Evolutionary conservation across 2,888 invertebrate species (phyloP).

Genomic region (Psococerastis gibbosa): DNA sequence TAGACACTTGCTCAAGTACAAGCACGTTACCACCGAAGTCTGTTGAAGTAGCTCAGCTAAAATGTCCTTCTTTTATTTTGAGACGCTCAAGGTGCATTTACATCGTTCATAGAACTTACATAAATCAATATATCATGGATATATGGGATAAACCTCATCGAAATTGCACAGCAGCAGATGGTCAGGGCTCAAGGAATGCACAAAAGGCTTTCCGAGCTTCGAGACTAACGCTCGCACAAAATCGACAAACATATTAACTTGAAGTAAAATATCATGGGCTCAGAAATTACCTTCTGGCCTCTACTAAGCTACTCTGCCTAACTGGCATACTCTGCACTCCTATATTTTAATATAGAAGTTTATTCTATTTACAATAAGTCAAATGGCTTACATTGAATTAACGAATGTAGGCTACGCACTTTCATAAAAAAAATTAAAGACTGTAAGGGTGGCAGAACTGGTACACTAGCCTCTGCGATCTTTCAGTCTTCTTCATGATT

Average conservation of each 20-base stretch:
- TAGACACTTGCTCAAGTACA: no score
- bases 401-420: slow-evolving; percentile 20
- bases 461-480: slow-evolving; percentile 94
- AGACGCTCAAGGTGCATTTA: no score
- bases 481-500: slow-evolving; percentile 97
- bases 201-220: slow-evolving; percentile 17
- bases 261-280: slow-evolving; percentile 12
- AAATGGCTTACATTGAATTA: slow-evolving; percentile 13
- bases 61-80: no score
- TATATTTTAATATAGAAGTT: background rate
- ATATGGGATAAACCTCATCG: slow-evolving; percentile 82
- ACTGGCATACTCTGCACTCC: slow-evolving; percentile 11
- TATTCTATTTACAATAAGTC: slow-evolving; percentile 13
- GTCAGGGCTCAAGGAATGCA: slow-evolving; percentile 12
- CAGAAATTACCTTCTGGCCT: slow-evolving; percentile 1
- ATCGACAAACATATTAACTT: slow-evolving; percentile 11
- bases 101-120: slow-evolving; percentile 96
- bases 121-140: slow-evolving; percentile 90
- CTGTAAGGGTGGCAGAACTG: slow-evolving; percentile 95
- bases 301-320: slow-evolving; percentile 16
- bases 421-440: slow-evolving; percentile 43
- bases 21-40: no score
- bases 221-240: slow-evolving; percentile 18
- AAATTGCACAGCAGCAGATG: slow-evolving; percentile 22
- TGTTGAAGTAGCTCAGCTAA: no score